Percentiles rank a stretch among this genome's conserved stretches.
phyloP scores from a whole-genome alignment of 2,797 vertebrate genomes.

The Amazona finschi region DNA sequence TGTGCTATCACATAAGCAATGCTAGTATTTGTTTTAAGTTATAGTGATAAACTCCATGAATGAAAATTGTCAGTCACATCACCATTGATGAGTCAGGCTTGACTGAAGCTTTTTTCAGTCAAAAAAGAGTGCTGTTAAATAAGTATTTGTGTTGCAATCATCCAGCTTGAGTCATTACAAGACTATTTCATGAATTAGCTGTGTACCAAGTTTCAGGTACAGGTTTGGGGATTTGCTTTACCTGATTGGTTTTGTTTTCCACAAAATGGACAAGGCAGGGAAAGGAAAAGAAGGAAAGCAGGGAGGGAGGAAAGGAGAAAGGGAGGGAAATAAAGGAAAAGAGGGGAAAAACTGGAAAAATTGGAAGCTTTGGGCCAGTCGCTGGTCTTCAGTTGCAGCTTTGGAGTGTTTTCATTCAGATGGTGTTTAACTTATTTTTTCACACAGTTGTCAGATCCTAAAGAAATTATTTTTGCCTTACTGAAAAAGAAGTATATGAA shows the following conservation, averaged over 20 bases:
- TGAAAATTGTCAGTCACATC: not conserved
- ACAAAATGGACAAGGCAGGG: not conserved
- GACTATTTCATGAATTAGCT: not conserved
- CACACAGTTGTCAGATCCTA: not conserved
- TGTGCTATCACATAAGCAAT: not conserved
- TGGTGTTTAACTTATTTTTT: not conserved
- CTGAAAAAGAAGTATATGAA: not conserved
- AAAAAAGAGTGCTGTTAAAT: not conserved
- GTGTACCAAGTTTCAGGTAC: not conserved
- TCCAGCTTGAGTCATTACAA: not conserved
- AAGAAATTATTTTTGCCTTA: not conserved
- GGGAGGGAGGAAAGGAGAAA: accelerated
- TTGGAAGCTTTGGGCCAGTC: not conserved
- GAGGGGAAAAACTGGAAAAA: not conserved
- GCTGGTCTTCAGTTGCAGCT: not conserved
- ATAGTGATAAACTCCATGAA: not conserved
- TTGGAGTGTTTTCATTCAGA: not conserved
- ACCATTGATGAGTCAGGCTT: not conserved
- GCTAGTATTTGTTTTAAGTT: not conserved
- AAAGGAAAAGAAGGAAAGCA: not conserved
- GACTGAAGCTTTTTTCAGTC: not conserved
- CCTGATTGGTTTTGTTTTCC: not conserved
- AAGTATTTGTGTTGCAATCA: not conserved
- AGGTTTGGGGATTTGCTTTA: not conserved
- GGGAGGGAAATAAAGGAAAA: not conserved